Conservation (phyloP, 2,797 vertebrate genomes). For the Rhabdomys pumilio region DNA sequence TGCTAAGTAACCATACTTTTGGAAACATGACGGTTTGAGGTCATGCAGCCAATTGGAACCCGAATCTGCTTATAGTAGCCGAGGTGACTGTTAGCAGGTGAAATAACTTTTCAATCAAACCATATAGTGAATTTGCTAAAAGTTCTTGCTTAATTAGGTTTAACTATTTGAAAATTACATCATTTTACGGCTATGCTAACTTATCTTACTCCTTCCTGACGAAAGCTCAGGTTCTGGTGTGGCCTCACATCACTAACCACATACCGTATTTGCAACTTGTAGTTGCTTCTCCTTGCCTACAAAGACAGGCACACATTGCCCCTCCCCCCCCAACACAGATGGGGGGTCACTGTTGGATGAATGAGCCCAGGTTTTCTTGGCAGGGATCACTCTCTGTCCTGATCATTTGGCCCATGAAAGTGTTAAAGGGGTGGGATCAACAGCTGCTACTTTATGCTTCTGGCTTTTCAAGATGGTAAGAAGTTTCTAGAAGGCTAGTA, state of each 20-base stretch:
- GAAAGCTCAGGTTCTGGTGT: neutral
- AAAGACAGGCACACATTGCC: neutral
- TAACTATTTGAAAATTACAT: neutral
- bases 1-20: neutral
- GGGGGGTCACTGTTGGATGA: neutral
- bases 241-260: neutral
- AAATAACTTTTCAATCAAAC: slow-evolving; percentile 46
- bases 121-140: slow-evolving; percentile 35
- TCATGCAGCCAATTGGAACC: neutral
- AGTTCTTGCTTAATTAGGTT: slow-evolving; percentile 2
- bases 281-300: neutral
- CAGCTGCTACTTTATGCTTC: neutral
- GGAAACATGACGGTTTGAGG: neutral
- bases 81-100: slow-evolving; percentile 14
- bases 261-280: neutral
- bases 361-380: slow-evolving; percentile 31
- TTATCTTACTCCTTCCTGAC: neutral
- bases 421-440: neutral
- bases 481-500: slow-evolving; percentile 48
- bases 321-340: neutral
- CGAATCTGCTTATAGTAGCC: slow-evolving; percentile 15
- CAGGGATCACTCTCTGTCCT: neutral
- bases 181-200: neutral
- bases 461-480: neutral
- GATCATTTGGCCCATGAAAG: neutral